Conservation (phyloP, 2,113 vertebrate genomes). For the Forbesichthys agassizii region DNA sequence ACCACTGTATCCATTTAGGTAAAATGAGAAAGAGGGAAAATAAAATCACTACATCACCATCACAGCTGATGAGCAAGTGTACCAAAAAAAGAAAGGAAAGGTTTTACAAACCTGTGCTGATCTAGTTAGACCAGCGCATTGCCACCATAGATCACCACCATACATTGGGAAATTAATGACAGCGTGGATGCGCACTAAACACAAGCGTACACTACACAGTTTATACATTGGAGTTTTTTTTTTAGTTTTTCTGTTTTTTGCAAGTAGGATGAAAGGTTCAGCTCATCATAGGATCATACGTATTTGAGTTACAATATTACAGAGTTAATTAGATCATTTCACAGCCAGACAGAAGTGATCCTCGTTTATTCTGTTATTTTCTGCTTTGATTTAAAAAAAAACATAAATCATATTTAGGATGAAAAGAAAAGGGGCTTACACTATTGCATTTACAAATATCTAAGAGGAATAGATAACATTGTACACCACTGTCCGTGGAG, state of each 20-base stretch:
- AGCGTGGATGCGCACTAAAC: conserved; percentile 79
- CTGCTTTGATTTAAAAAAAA: conserved; percentile 61
- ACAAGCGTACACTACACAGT: conserved; percentile 81
- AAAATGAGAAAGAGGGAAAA: conserved; percentile 70
- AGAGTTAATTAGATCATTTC: conserved; percentile 81
- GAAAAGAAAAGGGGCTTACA: conserved; percentile 72
- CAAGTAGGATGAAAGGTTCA: conserved; percentile 68
- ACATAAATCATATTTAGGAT: conserved; percentile 55
- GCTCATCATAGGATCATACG: conserved; percentile 78
- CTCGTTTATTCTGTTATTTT: conserved; percentile 43
- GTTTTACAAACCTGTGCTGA: conserved; percentile 69
- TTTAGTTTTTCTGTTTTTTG: conserved; percentile 50
- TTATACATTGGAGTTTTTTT: conserved; percentile 66
- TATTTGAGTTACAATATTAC: conserved; percentile 81
- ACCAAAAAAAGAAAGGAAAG: conserved; percentile 62
- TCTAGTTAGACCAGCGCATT: conserved; percentile 63
- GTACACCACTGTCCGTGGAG: conserved; percentile 65
- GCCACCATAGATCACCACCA: conserved; percentile 79
- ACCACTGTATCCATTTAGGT: conserved; percentile 78
- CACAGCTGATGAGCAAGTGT: conserved; percentile 80
- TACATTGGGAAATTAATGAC: conserved; percentile 77
- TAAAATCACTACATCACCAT: conserved; percentile 79
- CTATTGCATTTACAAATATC: conserved; percentile 81
- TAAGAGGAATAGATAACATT: conserved; percentile 75
- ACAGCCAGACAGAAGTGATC: conserved; percentile 69